phyloP scores from a whole-genome alignment of 2,888 invertebrate genomes.

The Furcula furcula region DNA sequence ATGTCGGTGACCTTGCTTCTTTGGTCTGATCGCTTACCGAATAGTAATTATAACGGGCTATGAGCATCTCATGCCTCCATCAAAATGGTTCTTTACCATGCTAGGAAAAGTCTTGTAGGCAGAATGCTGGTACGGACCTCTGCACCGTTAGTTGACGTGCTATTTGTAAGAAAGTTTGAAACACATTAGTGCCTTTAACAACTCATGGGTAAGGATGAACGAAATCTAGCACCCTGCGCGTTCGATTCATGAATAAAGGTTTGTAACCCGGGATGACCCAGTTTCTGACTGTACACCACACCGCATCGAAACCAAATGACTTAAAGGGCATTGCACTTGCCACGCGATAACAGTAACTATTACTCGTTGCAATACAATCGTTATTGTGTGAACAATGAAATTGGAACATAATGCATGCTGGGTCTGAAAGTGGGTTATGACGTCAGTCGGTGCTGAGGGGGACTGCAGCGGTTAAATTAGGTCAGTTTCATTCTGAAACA shows the following conservation, averaged over 20 bases:
- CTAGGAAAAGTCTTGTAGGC: too few relatives aligned
- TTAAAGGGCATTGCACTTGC: slow-evolving; percentile 26
- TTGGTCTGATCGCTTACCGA: too few relatives aligned
- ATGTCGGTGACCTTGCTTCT: too few relatives aligned
- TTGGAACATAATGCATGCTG: slow-evolving; percentile 47
- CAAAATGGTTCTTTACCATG: too few relatives aligned
- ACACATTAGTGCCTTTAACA: slow-evolving; percentile 57
- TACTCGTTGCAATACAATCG: slow-evolving; percentile 4
- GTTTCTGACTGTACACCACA: slow-evolving; percentile 76
- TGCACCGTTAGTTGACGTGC: too few relatives aligned
- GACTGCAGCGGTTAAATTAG: slow-evolving; percentile 77
- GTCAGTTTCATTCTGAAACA: slow-evolving; percentile 86
- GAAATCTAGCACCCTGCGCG: slow-evolving; percentile 60
- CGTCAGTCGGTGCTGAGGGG: slow-evolving; percentile 79
- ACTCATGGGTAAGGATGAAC: slow-evolving; percentile 69
- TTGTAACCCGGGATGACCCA: slow-evolving; percentile 86
- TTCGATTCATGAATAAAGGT: slow-evolving; percentile 82
- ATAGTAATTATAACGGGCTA: too few relatives aligned
- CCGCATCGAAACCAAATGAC: slow-evolving; percentile 28
- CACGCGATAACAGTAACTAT: slow-evolving; percentile 27
- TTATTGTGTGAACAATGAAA: slow-evolving; percentile 32
- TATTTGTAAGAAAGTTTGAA: slow-evolving; percentile 39
- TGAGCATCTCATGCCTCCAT: too few relatives aligned
- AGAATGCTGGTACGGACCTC: too few relatives aligned
- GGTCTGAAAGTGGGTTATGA: slow-evolving; percentile 65